These are phyloP conservation scores for Diloba caeruleocephala DNA, from an alignment of 2,888 invertebrate species.

Conservation along the genomic window DNA sequence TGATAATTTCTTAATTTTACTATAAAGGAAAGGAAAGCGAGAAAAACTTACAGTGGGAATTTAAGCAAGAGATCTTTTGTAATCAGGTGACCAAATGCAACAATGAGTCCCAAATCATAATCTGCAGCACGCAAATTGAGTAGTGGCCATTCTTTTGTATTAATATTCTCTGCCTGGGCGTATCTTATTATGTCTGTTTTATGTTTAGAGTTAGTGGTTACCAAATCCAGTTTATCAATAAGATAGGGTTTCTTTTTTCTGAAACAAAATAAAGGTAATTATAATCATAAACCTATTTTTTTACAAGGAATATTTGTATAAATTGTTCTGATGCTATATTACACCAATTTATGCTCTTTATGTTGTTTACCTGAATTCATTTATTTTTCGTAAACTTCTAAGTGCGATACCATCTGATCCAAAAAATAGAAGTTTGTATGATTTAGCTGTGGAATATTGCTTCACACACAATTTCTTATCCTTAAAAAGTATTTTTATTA, in stretches of 20 bases:
- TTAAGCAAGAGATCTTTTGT: conserved; percentile 92
- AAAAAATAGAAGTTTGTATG: conserved; percentile 91
- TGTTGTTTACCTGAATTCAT: conserved; percentile 89
- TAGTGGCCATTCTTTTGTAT: conserved; percentile 91
- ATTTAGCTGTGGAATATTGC: conserved; percentile 56
- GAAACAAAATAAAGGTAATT: conserved; percentile 51
- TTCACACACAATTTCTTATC: conserved; percentile 60
- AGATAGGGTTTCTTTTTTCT: conserved; percentile 85
- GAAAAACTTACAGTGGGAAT: conserved; percentile 94
- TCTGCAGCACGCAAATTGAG: conserved; percentile 72
- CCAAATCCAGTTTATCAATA: conserved; percentile 91
- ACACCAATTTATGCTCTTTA: neutral
- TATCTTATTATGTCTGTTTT: conserved; percentile 91
- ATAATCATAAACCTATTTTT: too few species aligned
- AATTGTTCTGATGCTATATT: too few species aligned
- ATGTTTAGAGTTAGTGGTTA: conserved; percentile 90
- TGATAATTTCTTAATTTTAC: too few species aligned
- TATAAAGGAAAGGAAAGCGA: neutral
- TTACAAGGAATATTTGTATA: too few species aligned
- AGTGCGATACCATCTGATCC: conserved; percentile 96
- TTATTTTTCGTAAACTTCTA: conserved; percentile 91
- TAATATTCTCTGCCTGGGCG: conserved; percentile 90
- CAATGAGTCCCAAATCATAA: conserved; percentile 96
- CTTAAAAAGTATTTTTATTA: conserved; percentile 55
- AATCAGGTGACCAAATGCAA: conserved; percentile 98